A percentile compares a stretch with the other conserved stretches of the same genome.
Conservation (phyloP, 2,888 invertebrate species). For the Mesorhabditis sp. region DNA sequence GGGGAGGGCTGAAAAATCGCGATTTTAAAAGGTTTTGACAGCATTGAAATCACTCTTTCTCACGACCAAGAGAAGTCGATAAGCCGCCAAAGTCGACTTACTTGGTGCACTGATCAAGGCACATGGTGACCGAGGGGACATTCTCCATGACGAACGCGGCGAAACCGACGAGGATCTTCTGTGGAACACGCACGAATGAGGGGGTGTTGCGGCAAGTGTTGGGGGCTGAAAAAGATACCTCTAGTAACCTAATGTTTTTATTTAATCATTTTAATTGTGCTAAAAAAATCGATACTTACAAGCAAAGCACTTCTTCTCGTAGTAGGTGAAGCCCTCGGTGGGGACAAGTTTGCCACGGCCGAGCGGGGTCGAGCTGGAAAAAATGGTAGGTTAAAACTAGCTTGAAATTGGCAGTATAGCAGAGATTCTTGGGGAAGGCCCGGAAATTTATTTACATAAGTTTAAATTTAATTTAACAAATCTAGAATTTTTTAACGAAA, state of each 20-base stretch:
- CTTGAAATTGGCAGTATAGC: not conserved
- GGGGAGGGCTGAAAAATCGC: constrained; percentile 47
- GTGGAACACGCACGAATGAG: constrained; percentile 55
- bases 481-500: no score
- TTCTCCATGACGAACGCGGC: constrained; percentile 58
- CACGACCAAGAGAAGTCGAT: no score
- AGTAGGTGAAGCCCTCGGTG: constrained; percentile 51
- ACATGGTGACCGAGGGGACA: constrained; percentile 57
- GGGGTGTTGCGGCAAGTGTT: constrained; percentile 55
- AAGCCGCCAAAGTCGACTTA: constrained; percentile 10
- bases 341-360: constrained; percentile 50
- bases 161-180: constrained; percentile 58
- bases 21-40: no score
- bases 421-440: no score
- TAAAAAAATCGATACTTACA: constrained; percentile 30
- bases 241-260: not conserved
- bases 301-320: constrained; percentile 58
- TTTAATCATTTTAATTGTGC: not conserved
- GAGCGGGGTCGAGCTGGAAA: constrained; percentile 41
- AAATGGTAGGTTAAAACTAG: not conserved
- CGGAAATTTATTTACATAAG: no score
- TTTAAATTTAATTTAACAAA: no score
- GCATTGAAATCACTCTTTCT: no score
- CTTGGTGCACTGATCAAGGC: constrained; percentile 57
- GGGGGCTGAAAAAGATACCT: constrained; percentile 37